Conservation (phyloP, 2,113 vertebrate genomes). For the Uropsilus gracilis region DNA sequence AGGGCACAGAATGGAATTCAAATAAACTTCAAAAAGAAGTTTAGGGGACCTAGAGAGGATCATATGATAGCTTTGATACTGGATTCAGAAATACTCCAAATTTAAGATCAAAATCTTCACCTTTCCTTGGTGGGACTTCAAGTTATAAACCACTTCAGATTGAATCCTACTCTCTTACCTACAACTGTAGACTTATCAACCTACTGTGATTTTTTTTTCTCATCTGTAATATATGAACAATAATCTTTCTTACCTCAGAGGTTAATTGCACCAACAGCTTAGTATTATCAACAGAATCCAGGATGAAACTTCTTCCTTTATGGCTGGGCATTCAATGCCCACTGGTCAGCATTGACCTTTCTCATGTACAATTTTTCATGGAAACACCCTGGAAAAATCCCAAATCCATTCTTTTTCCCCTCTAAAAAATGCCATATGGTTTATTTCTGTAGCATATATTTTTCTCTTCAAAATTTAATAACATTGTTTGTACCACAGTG, state of each 20-base stretch:
- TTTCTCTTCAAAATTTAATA: background rate
- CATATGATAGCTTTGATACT: background rate
- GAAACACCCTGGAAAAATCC: background rate
- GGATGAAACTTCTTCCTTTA: background rate
- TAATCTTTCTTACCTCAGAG: rapidly evolving
- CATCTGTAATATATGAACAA: rapidly evolving
- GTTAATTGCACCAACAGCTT: rapidly evolving
- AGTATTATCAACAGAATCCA: no score
- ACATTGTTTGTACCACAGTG: background rate
- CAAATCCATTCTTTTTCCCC: background rate
- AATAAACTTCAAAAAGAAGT: background rate
- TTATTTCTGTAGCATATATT: background rate
- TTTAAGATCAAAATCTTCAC: no score
- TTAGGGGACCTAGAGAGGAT: background rate
- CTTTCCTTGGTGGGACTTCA: background rate
- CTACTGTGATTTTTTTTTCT: rapidly evolving
- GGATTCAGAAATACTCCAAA: background rate
- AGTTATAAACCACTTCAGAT: background rate
- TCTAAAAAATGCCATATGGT: background rate
- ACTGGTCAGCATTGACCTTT: background rate
- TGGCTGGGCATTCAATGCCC: background rate
- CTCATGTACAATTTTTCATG: background rate
- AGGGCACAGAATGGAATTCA: background rate
- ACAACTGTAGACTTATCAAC: rapidly evolving
- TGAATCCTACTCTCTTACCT: background rate